A percentile compares a stretch with the other conserved stretches of the same genome.
Conservation (phyloP, 2,888 invertebrate species). For the Lepidonotus clava region DNA sequence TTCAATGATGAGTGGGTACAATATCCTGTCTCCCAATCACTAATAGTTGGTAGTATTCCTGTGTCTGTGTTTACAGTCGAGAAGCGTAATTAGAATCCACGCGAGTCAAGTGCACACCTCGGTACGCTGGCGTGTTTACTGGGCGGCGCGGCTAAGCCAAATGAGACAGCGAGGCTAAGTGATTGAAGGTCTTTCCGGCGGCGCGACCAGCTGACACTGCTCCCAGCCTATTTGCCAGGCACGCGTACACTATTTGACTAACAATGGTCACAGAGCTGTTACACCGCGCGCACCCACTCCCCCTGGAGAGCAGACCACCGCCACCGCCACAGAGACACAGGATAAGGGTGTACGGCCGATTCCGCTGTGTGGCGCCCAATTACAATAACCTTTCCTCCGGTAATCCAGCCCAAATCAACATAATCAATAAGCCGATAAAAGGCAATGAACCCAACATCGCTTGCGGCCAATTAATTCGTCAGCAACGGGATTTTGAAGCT, state of each 20-base stretch:
- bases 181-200: slow-evolving; percentile 7
- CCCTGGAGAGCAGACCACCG: not conserved
- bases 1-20: no score
- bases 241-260: slow-evolving; percentile 42
- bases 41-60: not conserved
- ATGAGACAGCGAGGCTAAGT: slow-evolving; percentile 6
- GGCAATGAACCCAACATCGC: not conserved
- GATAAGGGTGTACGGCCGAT: not conserved
- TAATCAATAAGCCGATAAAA: slow-evolving; percentile 6
- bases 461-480: not conserved
- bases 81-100: slow-evolving; percentile 23
- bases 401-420: not conserved
- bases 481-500: not conserved
- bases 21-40: no score
- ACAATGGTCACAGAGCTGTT: slow-evolving; percentile 38
- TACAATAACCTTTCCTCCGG: not conserved
- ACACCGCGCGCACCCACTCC: not conserved
- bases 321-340: not conserved
- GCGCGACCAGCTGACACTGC: slow-evolving; percentile 3
- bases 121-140: not conserved
- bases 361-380: slow-evolving; percentile 8
- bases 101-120: not conserved
- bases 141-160: not conserved
- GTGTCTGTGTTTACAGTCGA: not conserved
- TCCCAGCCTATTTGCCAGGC: slow-evolving; percentile 25